Evolutionary conservation across 2,797 vertebrate species (phyloP), one percentile per base, ranked within the genome.

Genomic region (Miichthys miiuy): DNA sequence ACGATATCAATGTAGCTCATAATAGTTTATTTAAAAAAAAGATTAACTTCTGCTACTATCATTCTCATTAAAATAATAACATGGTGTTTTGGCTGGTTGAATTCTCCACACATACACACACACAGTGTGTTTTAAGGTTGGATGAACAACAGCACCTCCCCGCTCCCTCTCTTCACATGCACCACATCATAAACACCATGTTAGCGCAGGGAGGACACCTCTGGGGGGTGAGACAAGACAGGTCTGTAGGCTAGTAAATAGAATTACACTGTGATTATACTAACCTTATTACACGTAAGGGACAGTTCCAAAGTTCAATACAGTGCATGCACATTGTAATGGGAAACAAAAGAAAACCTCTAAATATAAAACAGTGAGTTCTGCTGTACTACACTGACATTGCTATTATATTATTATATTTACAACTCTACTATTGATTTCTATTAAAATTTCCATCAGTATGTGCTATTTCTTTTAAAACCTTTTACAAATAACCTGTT

Each of bases 221-320:
- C 79, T 58, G 66, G 54, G 65, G 77, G 81, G 14, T 13, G n/a
- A 74, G 71, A 44, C 44, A 56, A 61, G 38, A 42, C 78, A 76
- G 64, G 46, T 68, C 80, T 86, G 62, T 48, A 64, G 55, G 75
- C 67, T 52, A 42, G 56, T 79, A 57, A 75, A 76, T 52, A 56
- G 4, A 80, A 65, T 72, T 57, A 75, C 55, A 20, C 46, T 64
- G 6, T 51, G 55, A 67, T 74, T 64, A 56, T 61, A 48, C 50
- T 72, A 82, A 80, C 61, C 7, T 48, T 27, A 69, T 74, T 47
- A 65, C 48, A 77, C 16, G 0, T 34, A 56, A 60, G 41, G 20
- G 42, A 48, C 13, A 0, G 1, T 58, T 27, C 50, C 6, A 47
- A 46, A 71, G 48, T 18, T 65, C 41, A 70, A 1, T 18, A 57